A percentile compares a stretch with the other conserved stretches of the same genome.
Conservation (phyloP, 2,888 invertebrate species). For the Diabrotica balteata region DNA sequence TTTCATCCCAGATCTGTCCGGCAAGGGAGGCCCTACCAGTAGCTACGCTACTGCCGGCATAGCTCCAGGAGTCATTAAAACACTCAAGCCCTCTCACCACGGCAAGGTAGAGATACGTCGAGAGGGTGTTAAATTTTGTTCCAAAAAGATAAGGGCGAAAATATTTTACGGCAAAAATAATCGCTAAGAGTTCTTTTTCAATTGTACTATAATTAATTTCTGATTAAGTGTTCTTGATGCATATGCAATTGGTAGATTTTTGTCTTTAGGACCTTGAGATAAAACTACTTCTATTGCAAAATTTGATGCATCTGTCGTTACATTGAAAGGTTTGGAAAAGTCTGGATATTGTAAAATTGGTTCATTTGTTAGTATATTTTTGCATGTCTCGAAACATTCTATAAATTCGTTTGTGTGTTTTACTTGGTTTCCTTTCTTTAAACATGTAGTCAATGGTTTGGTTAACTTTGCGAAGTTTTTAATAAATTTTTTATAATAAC, state of each 20-base stretch:
- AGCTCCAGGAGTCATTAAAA: too few species aligned
- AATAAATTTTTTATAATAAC: slow-evolving; percentile 39
- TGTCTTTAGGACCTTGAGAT: slow-evolving; percentile 35
- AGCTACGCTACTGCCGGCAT: too few species aligned
- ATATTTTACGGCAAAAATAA: slow-evolving; percentile 38
- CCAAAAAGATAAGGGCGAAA: slow-evolving; percentile 12
- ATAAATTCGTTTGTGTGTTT: slow-evolving; percentile 26
- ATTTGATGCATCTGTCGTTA: slow-evolving; percentile 42
- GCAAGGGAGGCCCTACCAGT: too few species aligned
- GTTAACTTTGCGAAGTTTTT: slow-evolving; percentile 37
- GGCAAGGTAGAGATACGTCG: too few species aligned
- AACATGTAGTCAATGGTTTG: slow-evolving; percentile 34
- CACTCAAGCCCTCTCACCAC: too few species aligned
- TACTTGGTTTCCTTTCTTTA: slow-evolving; percentile 34
- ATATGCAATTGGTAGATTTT: slow-evolving; percentile 38
- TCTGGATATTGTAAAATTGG: slow-evolving; percentile 33
- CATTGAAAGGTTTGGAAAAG: slow-evolving; percentile 35
- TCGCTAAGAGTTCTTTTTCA: slow-evolving; percentile 40
- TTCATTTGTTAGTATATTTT: slow-evolving; percentile 33
- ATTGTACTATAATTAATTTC: slow-evolving; percentile 35
- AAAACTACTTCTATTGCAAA: slow-evolving; percentile 41
- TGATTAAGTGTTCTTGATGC: slow-evolving; percentile 32
- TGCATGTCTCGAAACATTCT: slow-evolving; percentile 33
- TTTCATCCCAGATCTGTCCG: too few species aligned
- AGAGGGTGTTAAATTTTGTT: too few species aligned